phyloP scores from a whole-genome alignment of 2,888 invertebrate genomes.

The Chymomyza fuscimana region DNA sequence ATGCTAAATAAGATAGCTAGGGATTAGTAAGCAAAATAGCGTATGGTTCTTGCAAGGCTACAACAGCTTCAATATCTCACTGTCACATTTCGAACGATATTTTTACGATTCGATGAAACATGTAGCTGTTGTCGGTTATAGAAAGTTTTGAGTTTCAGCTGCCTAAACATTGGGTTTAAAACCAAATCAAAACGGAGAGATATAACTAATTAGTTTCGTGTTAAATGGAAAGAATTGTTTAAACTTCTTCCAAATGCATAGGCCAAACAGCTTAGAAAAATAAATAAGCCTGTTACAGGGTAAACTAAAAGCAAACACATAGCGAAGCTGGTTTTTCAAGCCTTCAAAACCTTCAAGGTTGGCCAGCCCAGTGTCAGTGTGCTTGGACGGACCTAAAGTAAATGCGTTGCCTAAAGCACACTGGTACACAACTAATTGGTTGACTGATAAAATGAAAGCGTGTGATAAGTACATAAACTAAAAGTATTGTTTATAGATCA shows the following conservation, averaged over 20 bases:
- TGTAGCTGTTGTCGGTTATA: too few relatives aligned
- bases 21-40: too few relatives aligned
- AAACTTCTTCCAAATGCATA: background rate
- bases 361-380: constrained; percentile 14
- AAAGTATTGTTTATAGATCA: background rate
- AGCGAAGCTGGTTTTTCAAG: constrained; percentile 58
- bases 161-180: too few relatives aligned
- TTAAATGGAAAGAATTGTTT: background rate
- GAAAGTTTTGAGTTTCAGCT: too few relatives aligned
- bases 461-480: background rate
- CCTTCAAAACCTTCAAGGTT: constrained; percentile 49
- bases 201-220: too few relatives aligned
- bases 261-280: background rate
- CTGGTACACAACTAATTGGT: background rate
- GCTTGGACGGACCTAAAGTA: background rate
- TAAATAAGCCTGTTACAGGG: background rate
- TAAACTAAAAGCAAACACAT: constrained; percentile 26
- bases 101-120: too few relatives aligned
- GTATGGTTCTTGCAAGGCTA: too few relatives aligned
- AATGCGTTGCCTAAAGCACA: background rate
- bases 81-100: too few relatives aligned
- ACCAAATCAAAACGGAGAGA: too few relatives aligned
- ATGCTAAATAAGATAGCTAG: too few relatives aligned
- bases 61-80: too few relatives aligned
- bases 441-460: background rate